Evolutionary conservation across 2,888 invertebrate genomes (phyloP), one percentile per base, ranked within the genome.

Genomic region (Acleris holmiana): DNA sequence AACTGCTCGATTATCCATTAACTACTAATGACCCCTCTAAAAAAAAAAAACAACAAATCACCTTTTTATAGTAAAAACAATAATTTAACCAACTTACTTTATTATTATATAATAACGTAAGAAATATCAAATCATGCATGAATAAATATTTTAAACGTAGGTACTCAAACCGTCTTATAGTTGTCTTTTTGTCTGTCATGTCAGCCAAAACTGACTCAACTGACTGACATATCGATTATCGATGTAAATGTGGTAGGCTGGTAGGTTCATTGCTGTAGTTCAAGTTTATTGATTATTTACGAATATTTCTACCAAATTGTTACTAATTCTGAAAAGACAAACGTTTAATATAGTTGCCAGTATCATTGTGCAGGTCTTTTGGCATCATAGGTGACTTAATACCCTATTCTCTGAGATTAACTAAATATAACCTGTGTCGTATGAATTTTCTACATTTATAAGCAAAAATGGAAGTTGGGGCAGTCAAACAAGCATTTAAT

Each of bases 401-500:
- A n/a, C 15, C 6, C 41, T n/a, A n/a, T n/a, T 41, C 41, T 41
- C 2, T 41, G 6, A 5, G 5, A n/a, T 6, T 44, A 44, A 44
- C 40, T 29, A n/a, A 49, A 50, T 53, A 73, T 80, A 79, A 80
- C 78, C 75, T 77, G 29, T 23, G 18, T 44, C 13, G 5, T 15
- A 23, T 56, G 57, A 17, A 40, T 10, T 64, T 44, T 40, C 19
- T 46, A 48, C 35, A 54, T 13, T 61, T 58, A 40, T 47, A 17
- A 61, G 62, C 40, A 10, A 81, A 71, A 76, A 92, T 92, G 92
- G 92, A 92, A 80, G 85, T 91, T 53, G 92, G 92, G 25, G 92
- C 92, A 29, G 91, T 92, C 13, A 91, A 91, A 80, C 91, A 91
- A 73, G 91, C 89, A 0, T 91, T 89, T 71, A 92, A 92, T 71